phyloP scores from a whole-genome alignment of 2,888 invertebrate species.

The Hedya salicella region DNA sequence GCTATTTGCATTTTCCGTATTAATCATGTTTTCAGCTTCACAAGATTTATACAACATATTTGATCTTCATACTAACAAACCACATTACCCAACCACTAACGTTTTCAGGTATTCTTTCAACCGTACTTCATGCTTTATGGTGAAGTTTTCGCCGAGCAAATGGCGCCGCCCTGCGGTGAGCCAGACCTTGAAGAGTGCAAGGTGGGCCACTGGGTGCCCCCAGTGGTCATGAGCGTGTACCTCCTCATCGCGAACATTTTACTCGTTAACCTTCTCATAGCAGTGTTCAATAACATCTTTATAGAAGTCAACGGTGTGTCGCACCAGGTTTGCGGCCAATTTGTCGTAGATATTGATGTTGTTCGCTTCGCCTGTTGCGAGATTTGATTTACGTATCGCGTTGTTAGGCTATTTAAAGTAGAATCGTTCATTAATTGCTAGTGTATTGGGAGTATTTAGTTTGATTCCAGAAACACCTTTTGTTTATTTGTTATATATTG shows the following conservation, averaged over 20 bases:
- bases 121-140: conserved; percentile 99
- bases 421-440: not conserved
- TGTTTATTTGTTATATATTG: not conserved
- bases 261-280: conserved; percentile 98
- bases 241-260: conserved; percentile 98
- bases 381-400: conserved; percentile 64
- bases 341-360: conserved; percentile 54
- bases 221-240: conserved; percentile 98
- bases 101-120: conserved; percentile 94
- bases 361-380: conserved; percentile 77
- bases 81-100: conserved; percentile 59
- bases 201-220: conserved; percentile 97
- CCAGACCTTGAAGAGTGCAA: conserved; percentile 90
- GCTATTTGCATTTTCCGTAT: too few relatives aligned
- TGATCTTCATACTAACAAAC: conserved; percentile 21
- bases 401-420: conserved; percentile 12
- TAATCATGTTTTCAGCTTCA: not conserved
- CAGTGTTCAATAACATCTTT: conserved; percentile 99
- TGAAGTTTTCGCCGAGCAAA: conserved; percentile 98
- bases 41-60: not conserved
- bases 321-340: conserved; percentile 90
- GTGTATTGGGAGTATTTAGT: not conserved
- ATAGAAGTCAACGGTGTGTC: conserved; percentile 98
- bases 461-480: not conserved
- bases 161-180: conserved; percentile 96